These are phyloP conservation scores for Patella pellucida DNA, from an alignment of 2,888 invertebrate genomes.

Conservation along the genomic window DNA sequence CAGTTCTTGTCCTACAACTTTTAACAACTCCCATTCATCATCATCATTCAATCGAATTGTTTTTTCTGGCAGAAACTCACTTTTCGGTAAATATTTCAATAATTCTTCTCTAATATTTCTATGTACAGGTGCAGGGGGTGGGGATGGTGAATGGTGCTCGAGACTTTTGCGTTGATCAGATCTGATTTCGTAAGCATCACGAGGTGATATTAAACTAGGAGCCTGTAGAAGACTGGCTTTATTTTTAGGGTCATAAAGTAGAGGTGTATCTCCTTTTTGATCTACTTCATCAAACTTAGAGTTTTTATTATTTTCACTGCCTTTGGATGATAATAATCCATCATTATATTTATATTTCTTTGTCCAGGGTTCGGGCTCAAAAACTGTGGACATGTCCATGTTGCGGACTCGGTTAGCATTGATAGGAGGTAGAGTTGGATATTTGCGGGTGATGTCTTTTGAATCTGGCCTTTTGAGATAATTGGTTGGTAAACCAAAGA, in stretches of 20 bases:
- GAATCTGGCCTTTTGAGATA: conserved; percentile 49
- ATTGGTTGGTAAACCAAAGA: not conserved
- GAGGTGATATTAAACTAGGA: not conserved
- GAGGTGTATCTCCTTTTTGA: not conserved
- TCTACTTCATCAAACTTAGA: not conserved
- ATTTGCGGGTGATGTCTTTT: conserved; percentile 47
- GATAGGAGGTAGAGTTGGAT: conserved; percentile 49
- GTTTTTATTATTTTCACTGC: not conserved
- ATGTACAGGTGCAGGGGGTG: conserved; percentile 1
- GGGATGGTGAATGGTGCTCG: conserved; percentile 1
- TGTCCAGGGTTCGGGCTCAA: conserved; percentile 55
- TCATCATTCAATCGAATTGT: conserved; percentile 45
- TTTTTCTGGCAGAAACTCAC: conserved; percentile 52
- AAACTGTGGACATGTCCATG: conserved; percentile 51
- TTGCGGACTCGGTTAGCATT: conserved; percentile 47
- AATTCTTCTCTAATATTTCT: conserved; percentile 34
- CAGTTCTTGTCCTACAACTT: conserved; percentile 52
- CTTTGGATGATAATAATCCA: not conserved
- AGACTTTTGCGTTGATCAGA: not conserved
- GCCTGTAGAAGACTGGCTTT: not conserved
- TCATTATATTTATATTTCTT: conserved; percentile 14
- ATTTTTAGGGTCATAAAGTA: not conserved
- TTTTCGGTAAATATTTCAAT: conserved; percentile 39
- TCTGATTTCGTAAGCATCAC: not conserved
- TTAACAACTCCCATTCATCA: conserved; percentile 51